These are phyloP conservation scores for Spinus olivaceus DNA, from an alignment of 2,797 vertebrate genomes.

Conservation along the genomic window DNA sequence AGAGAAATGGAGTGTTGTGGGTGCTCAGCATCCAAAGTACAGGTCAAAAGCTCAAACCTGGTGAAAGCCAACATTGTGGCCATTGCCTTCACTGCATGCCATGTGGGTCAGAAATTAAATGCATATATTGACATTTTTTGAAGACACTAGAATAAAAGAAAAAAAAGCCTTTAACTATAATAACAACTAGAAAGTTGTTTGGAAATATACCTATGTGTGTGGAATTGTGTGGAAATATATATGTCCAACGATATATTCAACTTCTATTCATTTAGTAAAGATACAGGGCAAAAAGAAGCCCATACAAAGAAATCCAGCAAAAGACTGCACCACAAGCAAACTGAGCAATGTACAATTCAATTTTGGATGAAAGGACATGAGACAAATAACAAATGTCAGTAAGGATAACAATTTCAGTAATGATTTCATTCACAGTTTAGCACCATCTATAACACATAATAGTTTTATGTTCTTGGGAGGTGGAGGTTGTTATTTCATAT, in stretches of 20 bases:
- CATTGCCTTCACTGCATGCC: neutral
- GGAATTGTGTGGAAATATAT: neutral
- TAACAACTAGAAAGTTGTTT: neutral
- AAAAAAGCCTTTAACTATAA: rapidly evolving
- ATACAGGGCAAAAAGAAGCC: neutral
- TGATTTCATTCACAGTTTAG: neutral
- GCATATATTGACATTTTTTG: neutral
- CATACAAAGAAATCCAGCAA: rapidly evolving
- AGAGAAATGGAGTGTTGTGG: neutral
- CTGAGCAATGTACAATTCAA: neutral
- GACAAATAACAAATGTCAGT: neutral
- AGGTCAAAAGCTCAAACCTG: neutral
- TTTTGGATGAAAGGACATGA: neutral
- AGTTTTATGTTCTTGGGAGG: neutral
- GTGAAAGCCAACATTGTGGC: rapidly evolving
- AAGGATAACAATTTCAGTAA: neutral
- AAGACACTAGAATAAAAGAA: neutral
- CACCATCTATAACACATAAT: neutral
- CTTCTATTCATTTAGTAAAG: neutral
- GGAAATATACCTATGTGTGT: neutral
- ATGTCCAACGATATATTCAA: neutral
- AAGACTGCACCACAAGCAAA: neutral
- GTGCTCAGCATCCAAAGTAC: neutral
- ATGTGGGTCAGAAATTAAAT: neutral
- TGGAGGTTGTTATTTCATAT: neutral